phyloP scores from a whole-genome alignment of 2,888 invertebrate species.

The Tryphoninae sp. region DNA sequence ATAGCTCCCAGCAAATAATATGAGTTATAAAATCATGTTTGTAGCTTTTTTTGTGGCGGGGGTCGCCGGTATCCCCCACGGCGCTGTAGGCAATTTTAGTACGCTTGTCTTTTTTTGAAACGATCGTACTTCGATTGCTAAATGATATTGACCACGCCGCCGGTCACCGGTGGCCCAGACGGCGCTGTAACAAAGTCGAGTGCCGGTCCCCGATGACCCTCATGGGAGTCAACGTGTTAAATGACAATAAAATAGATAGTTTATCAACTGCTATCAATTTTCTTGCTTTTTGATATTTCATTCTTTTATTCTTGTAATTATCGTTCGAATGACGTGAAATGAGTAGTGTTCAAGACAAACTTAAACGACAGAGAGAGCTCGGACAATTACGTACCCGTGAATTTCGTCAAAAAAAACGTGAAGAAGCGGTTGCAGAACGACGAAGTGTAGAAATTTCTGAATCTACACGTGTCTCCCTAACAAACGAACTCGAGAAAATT shows the following conservation, averaged over 20 bases:
- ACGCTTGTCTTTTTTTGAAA: too few relatives aligned
- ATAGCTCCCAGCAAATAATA: too few relatives aligned
- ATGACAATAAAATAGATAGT: constrained; percentile 22
- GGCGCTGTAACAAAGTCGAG: too few relatives aligned
- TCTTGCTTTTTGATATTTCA: constrained; percentile 1
- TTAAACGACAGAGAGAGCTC: constrained; percentile 13
- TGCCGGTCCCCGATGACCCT: too few relatives aligned
- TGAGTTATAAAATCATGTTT: too few relatives aligned
- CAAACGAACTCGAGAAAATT: constrained; percentile 19
- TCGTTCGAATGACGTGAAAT: constrained; percentile 18
- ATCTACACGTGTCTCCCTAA: constrained; percentile 11
- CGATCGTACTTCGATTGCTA: too few relatives aligned
- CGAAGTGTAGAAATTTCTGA: constrained; percentile 11
- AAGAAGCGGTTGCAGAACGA: constrained; percentile 3
- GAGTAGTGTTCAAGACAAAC: constrained; percentile 12
- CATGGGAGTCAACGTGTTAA: not conserved
- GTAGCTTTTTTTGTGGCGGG: too few relatives aligned
- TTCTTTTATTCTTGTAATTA: constrained; percentile 10
- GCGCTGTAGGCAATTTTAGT: too few relatives aligned
- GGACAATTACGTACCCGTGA: not conserved
- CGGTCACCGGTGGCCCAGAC: too few relatives aligned
- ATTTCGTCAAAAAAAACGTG: constrained; percentile 21
- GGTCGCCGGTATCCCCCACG: too few relatives aligned
- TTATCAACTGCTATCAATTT: constrained; percentile 9
- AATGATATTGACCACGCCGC: too few relatives aligned